Conservation (phyloP, 2,888 invertebrate species). For the Drosophila paucipuncta region DNA sequence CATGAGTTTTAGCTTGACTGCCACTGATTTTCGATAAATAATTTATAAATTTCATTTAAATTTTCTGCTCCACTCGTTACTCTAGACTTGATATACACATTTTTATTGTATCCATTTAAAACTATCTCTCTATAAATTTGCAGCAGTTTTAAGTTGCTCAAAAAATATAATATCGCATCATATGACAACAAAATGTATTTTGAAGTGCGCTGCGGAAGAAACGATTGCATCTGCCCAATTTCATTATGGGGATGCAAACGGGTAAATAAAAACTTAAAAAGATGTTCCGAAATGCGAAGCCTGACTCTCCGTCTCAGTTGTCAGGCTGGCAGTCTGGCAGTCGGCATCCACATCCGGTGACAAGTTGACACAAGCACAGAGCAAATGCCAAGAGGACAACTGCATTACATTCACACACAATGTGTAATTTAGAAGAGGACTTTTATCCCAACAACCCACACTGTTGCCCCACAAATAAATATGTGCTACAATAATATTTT, state of each 20-base stretch:
- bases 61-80: neutral
- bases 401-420: constrained; percentile 70
- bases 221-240: constrained; percentile 67
- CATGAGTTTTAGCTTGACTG: neutral
- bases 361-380: constrained; percentile 47
- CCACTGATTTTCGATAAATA: neutral
- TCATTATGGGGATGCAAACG: constrained; percentile 56
- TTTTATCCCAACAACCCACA: constrained; percentile 5
- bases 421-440: constrained; percentile 67
- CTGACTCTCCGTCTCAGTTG: neutral
- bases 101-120: neutral
- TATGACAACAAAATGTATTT: constrained; percentile 37
- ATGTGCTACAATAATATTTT: constrained; percentile 66
- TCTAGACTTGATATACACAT: neutral
- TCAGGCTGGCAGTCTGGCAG: constrained; percentile 19
- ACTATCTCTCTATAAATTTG: neutral
- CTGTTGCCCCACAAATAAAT: constrained; percentile 45
- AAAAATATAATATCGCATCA: neutral
- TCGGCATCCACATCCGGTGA: constrained; percentile 45
- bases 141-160: neutral
- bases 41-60: neutral
- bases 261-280: constrained; percentile 23
- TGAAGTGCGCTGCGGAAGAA: constrained; percentile 28
- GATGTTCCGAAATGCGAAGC: constrained; percentile 22
- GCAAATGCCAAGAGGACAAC: constrained; percentile 49